Base-by-base conservation (phyloP, 1,140 invertebrate species). In the Drosophila guanche region DNA sequence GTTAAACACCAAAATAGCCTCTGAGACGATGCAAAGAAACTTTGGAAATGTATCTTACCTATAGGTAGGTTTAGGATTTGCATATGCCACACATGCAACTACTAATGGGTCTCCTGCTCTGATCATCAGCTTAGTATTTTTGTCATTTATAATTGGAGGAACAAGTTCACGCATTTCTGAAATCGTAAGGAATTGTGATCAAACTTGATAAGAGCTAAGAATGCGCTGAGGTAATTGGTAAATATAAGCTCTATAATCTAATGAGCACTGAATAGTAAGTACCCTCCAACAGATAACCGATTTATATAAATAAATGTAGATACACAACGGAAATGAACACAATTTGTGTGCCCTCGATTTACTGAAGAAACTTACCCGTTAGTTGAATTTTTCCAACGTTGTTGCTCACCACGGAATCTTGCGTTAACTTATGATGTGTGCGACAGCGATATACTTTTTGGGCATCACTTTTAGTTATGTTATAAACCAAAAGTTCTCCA, bases 401-500 rank as follows among this genome's bases (percentile, higher is more conserved):
- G 81, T 74, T 86, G 55, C 95, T 96, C 51, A 94, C 93, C 45
- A 95, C 94, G 22, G 95, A 94, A 92, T 95, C 93, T 72, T 86
- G 78, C 20, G 84, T 90, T 47, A 90, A 22, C 57, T 81, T 89
- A 54, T 90, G 88, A 76, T 89, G 84, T 40, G 88, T 90, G 5
- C 88, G 75, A 27, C 88, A 90, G 12, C 88, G 75, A 69, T 86
- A 90, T 37, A 86, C 62, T 58, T 89, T 89, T 81, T 94, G 94
- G 66, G 95, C 95, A 92, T 96, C 95, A 79, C 92, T 94, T 90
- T 93, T 94, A 68, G 95, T 94, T 45, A 96, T 93, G 77, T 95
- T 94, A 89, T 95, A 94, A 41, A 96, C 94, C 74, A 96, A 92
- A 46, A 97, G 93, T 89, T 96, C 95, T 10, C 96, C 96, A 5